Conservation (phyloP, 2,888 invertebrate genomes). For the Octodonta nipae region DNA sequence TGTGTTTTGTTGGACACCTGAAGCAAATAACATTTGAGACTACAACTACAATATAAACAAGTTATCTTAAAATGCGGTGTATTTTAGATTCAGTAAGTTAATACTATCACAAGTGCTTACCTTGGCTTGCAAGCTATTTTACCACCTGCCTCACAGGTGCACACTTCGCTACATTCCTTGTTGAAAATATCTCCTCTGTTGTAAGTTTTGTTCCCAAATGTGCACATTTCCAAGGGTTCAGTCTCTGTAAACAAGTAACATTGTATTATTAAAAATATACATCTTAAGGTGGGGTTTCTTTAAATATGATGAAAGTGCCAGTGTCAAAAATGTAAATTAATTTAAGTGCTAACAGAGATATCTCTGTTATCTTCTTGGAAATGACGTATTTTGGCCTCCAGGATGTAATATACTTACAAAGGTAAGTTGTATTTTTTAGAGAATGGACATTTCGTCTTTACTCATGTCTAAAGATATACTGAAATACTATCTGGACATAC, state of each 20-base stretch:
- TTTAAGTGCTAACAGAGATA: no score
- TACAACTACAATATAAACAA: no score
- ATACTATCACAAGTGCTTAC: constrained; percentile 15
- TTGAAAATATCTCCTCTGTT: constrained; percentile 58
- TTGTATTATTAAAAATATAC: constrained; percentile 4
- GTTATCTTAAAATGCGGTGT: constrained; percentile 1
- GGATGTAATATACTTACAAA: no score
- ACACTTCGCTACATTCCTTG: constrained; percentile 68
- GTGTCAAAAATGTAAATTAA: no score
- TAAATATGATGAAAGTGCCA: no score
- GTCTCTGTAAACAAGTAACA: constrained; percentile 24
- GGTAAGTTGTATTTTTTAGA: no score
- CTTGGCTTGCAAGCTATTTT: constrained; percentile 34
- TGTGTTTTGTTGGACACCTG: constrained; percentile 48
- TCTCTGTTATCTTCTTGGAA: no score
- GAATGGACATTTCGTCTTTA: no score
- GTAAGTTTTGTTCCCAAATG: constrained; percentile 57
- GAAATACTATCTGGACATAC: no score
- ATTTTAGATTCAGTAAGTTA: neutral
- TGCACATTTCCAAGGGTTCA: constrained; percentile 42
- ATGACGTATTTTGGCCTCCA: no score
- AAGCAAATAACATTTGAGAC: constrained; percentile 2
- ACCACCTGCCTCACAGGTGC: constrained; percentile 62
- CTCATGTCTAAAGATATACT: no score
- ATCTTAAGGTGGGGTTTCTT: constrained; percentile 1